phyloP scores from a whole-genome alignment of 2,797 vertebrate genomes.

The Xenentodon cancila region DNA sequence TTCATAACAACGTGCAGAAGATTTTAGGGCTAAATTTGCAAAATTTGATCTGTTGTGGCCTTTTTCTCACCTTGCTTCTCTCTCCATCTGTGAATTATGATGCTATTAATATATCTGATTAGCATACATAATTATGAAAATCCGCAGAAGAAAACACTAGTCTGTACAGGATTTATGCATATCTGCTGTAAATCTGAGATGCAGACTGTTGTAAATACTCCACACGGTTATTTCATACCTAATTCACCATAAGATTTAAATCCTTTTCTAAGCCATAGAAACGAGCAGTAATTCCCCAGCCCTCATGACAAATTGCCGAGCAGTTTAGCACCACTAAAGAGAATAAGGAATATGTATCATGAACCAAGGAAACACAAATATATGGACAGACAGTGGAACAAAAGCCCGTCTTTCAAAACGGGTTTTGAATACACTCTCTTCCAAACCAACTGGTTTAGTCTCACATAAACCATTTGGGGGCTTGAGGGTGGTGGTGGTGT shows the following conservation, averaged over 20 bases:
- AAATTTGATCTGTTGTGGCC: not conserved
- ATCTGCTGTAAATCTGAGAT: conserved; percentile 26
- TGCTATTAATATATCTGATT: conserved; percentile 30
- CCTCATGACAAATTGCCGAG: conserved; percentile 31
- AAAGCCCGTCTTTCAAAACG: conserved; percentile 11
- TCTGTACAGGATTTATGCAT: conserved; percentile 20
- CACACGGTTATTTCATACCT: conserved; percentile 16
- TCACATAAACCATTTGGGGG: conserved; percentile 23
- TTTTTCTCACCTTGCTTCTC: conserved; percentile 1
- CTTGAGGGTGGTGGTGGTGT: no score
- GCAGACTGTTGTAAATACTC: conserved; percentile 19
- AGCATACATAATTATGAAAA: conserved; percentile 20
- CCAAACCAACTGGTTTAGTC: conserved; percentile 4
- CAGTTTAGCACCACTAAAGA: conserved; percentile 36
- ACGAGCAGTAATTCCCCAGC: conserved; percentile 28
- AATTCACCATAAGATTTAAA: conserved; percentile 28
- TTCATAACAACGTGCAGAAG: not conserved
- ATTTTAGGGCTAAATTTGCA: no score
- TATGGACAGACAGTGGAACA: not conserved
- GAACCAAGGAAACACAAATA: conserved; percentile 8
- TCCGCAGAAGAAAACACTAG: conserved; percentile 13
- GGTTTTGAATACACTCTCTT: not conserved
- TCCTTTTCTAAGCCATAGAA: conserved; percentile 22
- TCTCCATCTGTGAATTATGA: conserved; percentile 27
- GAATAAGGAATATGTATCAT: conserved; percentile 22